These are phyloP conservation scores for Cherax destructor DNA, from an alignment of 1,140 invertebrate genomes.

Conservation along the genomic window DNA sequence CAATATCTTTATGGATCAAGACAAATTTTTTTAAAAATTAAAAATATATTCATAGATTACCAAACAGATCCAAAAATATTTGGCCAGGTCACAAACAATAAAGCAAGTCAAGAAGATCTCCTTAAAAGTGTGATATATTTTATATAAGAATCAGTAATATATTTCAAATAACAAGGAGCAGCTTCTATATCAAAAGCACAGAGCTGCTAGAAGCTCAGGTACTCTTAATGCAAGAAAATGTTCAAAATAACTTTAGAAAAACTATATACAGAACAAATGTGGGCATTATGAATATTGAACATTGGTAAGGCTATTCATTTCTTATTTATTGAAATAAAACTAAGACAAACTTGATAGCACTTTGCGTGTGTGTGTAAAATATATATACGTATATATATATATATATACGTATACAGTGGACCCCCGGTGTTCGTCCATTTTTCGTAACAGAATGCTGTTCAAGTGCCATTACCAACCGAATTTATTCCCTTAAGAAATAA, in stretches of 20 bases:
- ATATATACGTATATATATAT: conserved; percentile 36
- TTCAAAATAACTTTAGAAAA: conserved; percentile 35
- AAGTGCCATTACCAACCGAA: no score
- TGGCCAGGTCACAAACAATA: conserved; percentile 18
- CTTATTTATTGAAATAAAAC: conserved; percentile 59
- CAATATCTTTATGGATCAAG: conserved; percentile 19
- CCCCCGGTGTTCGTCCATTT: no score
- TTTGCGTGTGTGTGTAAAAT: not conserved
- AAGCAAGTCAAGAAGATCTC: conserved; percentile 42
- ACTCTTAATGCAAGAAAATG: conserved; percentile 43
- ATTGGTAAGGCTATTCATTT: conserved; percentile 44
- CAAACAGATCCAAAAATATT: conserved; percentile 28
- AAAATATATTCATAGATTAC: conserved; percentile 16
- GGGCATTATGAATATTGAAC: conserved; percentile 61
- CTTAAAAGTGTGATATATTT: conserved; percentile 29
- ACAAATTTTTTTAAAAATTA: not conserved
- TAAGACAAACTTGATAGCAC: conserved; percentile 62
- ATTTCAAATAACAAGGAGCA: conserved; percentile 33
- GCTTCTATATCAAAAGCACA: conserved; percentile 41
- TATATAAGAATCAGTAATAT: conserved; percentile 11
- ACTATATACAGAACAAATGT: conserved; percentile 52
- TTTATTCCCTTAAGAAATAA: no score
- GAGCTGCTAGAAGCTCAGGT: conserved; percentile 38
- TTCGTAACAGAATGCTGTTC: no score
- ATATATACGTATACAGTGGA: no score